Evolutionary conservation across 2,113 vertebrate species (phyloP).

Genomic region (Lagopus muta): DNA sequence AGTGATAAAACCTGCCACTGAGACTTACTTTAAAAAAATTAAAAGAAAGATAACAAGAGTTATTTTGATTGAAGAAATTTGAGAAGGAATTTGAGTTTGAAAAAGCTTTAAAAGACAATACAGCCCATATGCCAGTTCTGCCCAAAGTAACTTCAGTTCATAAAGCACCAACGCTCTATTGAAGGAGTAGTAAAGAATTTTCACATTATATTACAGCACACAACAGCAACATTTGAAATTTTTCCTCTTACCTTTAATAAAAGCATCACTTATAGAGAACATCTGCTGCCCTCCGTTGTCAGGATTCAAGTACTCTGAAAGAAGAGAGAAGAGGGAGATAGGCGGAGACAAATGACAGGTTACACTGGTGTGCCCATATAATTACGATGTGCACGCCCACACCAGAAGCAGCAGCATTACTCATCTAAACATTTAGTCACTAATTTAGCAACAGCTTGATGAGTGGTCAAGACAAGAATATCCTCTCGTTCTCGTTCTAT

Average conservation of each 20-base stretch:
- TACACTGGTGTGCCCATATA: constrained; percentile 37
- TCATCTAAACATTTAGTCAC: constrained; percentile 60
- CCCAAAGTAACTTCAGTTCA: background rate
- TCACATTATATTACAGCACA: background rate
- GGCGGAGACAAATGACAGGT: constrained; percentile 62
- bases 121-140: background rate
- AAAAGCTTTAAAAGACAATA: background rate
- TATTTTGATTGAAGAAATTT: background rate
- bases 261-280: constrained; percentile 96
- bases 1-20: background rate
- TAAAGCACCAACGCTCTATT: background rate
- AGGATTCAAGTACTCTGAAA: constrained; percentile 89
- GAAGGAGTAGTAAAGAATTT: background rate
- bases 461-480: constrained; percentile 48
- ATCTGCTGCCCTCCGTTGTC: constrained; percentile 93
- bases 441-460: constrained; percentile 47
- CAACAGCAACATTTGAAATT: background rate
- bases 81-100: background rate
- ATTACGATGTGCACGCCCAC: constrained; percentile 74
- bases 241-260: constrained; percentile 91
- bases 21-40: background rate
- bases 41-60: background rate
- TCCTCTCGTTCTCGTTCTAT: constrained; percentile 41
- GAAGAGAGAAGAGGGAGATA: constrained; percentile 62
- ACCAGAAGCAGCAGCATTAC: constrained; percentile 47